These are phyloP conservation scores for Phymanthus crucifer DNA, from an alignment of 92 coral and sea anemone species.

Conservation along the genomic window DNA sequence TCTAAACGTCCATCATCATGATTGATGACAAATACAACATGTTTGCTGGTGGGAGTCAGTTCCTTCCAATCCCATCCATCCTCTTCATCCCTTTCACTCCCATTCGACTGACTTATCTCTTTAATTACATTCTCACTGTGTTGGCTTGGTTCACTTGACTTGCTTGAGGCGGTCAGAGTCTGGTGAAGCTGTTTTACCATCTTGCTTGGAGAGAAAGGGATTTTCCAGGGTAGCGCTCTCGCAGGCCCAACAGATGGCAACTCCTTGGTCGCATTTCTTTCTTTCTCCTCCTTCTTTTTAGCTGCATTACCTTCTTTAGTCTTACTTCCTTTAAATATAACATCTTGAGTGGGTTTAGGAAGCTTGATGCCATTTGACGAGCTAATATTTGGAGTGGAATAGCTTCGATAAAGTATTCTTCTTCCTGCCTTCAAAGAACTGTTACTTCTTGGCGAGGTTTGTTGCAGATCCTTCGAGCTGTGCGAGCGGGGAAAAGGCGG, in stretches of 20 bases:
- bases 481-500: conserved; percentile 35
- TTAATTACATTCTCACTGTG: neutral
- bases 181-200: conserved; percentile 1
- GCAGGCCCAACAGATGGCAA: neutral
- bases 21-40: conserved; percentile 17
- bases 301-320: neutral
- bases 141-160: neutral
- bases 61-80: conserved; percentile 3
- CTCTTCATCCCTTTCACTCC: neutral
- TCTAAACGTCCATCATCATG: conserved; percentile 31
- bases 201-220: neutral
- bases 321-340: neutral
- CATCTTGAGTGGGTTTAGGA: conserved; percentile 11
- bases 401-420: conserved; percentile 6
- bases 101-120: neutral
- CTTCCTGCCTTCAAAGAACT: conserved; percentile 5
- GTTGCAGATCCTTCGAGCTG: conserved; percentile 24
- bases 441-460: neutral
- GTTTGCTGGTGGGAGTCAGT: neutral
- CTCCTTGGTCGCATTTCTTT: neutral
- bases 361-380: conserved; percentile 1
- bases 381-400: conserved; percentile 23
- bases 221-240: neutral
- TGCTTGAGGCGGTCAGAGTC: neutral
- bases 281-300: neutral